A percentile compares a stretch with the other conserved stretches of the same genome.
Evolutionary conservation across 2,888 invertebrate genomes (phyloP).

Genomic region (Nemotelus pantherinus): DNA sequence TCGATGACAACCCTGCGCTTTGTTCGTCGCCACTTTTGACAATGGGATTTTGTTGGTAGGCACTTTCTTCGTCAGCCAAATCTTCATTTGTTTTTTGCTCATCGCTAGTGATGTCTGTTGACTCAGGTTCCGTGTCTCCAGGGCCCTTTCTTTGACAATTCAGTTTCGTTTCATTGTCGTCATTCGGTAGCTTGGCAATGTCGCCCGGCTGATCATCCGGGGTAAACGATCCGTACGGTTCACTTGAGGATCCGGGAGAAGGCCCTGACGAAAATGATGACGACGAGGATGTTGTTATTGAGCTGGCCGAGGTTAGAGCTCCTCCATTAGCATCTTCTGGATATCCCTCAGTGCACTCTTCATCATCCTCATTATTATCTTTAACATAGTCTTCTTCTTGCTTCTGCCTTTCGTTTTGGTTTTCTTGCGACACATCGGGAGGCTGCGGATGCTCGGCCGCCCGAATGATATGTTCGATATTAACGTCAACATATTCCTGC

Average conservation of each 20-base stretch:
- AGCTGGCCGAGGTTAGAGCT: slow-evolving; percentile 57
- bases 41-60: background rate
- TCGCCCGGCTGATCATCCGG: slow-evolving; percentile 2
- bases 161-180: background rate
- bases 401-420: no score
- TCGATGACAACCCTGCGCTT: slow-evolving; percentile 59
- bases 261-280: slow-evolving; percentile 64
- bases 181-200: background rate
- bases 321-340: slow-evolving; percentile 47
- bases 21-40: slow-evolving; percentile 27
- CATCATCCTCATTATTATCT: slow-evolving; percentile 46
- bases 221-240: slow-evolving; percentile 53
- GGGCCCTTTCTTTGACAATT: no score
- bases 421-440: background rate
- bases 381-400: background rate
- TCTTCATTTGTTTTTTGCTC: background rate
- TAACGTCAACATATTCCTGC: slow-evolving; percentile 70
- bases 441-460: background rate
- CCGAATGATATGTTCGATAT: slow-evolving; percentile 54
- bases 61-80: slow-evolving; percentile 22
- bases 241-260: slow-evolving; percentile 58
- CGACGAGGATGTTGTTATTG: slow-evolving; percentile 63
- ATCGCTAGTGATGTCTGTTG: background rate
- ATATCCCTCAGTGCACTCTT: slow-evolving; percentile 50
- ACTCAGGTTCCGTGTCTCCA: background rate